Evolutionary conservation across 2,888 invertebrate species (phyloP).

Genomic region (Aspidiotus destructor): DNA sequence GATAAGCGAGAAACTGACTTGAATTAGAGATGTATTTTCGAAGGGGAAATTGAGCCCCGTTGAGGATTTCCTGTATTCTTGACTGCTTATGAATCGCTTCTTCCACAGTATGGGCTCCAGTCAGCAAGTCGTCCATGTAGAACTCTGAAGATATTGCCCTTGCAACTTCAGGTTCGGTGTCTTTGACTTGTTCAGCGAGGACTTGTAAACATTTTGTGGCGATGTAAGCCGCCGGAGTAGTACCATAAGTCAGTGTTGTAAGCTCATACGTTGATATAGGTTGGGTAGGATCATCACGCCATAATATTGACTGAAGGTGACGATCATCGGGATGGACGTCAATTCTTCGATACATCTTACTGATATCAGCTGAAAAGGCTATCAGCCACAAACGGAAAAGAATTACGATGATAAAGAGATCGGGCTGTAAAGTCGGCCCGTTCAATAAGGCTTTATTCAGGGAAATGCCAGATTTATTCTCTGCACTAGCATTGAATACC

Average conservation of each 20-base stretch:
- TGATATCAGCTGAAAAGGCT: constrained; percentile 40
- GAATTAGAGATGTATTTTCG: no score
- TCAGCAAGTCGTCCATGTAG: no score
- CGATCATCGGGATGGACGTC: constrained; percentile 37
- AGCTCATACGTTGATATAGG: no score
- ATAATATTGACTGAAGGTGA: no score
- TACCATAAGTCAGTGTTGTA: constrained; percentile 42
- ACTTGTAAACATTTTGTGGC: constrained; percentile 38
- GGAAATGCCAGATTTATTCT: constrained; percentile 37
- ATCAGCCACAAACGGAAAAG: no score
- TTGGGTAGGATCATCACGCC: no score
- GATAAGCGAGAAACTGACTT: no score
- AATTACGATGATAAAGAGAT: constrained; percentile 38
- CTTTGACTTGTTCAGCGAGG: constrained; percentile 36
- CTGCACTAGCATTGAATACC: constrained; percentile 36
- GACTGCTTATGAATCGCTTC: constrained; percentile 34
- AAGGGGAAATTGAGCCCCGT: no score
- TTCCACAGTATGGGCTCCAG: constrained; percentile 34
- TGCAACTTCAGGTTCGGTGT: constrained; percentile 29
- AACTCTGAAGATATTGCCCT: constrained; percentile 35
- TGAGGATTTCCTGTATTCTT: no score
- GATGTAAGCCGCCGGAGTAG: constrained; percentile 39
- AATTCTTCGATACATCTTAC: constrained; percentile 42
- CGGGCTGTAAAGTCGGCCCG: constrained; percentile 40
- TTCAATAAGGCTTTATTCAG: constrained; percentile 40